A percentile compares a stretch with the other conserved stretches of the same genome.
phyloP scores from a whole-genome alignment of 2,797 vertebrate genomes.

The Salarias fasciatus region DNA sequence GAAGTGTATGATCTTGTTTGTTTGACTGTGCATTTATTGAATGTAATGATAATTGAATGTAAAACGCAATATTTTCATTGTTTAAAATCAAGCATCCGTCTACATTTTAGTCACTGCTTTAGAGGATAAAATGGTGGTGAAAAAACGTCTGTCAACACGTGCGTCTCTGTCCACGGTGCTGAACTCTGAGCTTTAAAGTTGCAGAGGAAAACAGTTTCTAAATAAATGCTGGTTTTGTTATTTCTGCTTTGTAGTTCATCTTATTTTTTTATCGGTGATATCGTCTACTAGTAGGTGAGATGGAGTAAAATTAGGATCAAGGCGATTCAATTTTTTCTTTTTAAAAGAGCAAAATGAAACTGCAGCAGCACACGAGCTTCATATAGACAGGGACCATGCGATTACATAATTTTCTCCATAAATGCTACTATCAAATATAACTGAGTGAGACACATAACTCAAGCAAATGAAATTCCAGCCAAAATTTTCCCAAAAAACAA shows the following conservation, averaged over 20 bases:
- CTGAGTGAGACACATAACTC: no score
- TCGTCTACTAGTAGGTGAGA: not conserved
- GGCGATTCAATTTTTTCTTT: not conserved
- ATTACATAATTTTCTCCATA: no score
- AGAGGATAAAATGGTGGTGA: no score
- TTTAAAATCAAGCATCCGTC: no score
- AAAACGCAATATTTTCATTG: not conserved
- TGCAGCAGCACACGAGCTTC: no score
- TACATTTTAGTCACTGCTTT: no score
- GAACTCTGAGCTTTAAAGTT: conserved; percentile 24
- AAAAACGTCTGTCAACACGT: not conserved
- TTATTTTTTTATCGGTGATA: conserved; percentile 17
- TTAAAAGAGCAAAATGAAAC: no score
- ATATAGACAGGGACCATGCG: no score
- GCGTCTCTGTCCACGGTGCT: conserved; percentile 58
- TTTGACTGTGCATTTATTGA: not conserved
- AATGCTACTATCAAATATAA: no score
- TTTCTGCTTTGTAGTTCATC: conserved; percentile 13
- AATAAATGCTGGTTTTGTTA: conserved; percentile 32
- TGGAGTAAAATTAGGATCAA: conserved; percentile 26
- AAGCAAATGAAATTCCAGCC: no score
- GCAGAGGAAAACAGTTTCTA: not conserved
- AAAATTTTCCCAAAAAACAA: not conserved
- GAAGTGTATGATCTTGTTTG: not conserved
- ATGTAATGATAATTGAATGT: not conserved